phyloP scores from a whole-genome alignment of 2,113 vertebrate species.

The Pelvicachromis taeniatus region DNA sequence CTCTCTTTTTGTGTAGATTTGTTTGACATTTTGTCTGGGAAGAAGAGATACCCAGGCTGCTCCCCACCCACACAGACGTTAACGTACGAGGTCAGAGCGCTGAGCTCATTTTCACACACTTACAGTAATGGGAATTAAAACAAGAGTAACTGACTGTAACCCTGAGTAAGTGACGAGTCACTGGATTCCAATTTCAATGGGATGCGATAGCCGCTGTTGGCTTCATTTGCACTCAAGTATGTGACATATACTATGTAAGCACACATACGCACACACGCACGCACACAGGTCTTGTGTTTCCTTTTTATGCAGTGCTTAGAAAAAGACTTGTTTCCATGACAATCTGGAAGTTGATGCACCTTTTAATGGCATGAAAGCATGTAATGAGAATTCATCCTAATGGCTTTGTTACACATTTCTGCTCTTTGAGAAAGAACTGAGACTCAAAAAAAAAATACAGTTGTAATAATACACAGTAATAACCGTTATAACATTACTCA shows the following conservation, averaged over 20 bases:
- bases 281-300: neutral
- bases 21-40: slow-evolving; percentile 1
- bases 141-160: neutral
- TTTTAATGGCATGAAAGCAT: slow-evolving; percentile 3
- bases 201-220: neutral
- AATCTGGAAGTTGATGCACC: slow-evolving; percentile 1
- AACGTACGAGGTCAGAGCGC: neutral
- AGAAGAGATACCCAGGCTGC: neutral
- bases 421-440: neutral
- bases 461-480: neutral
- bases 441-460: neutral
- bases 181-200: slow-evolving; percentile 8
- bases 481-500: neutral
- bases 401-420: neutral
- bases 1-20: neutral
- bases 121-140: neutral
- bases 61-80: neutral
- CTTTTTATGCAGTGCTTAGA: neutral
- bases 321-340: slow-evolving; percentile 41
- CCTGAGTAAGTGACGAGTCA: neutral
- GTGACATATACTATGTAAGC: neutral
- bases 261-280: neutral
- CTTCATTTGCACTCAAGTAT: neutral
- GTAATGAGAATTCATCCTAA: neutral
- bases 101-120: neutral